phyloP scores from a whole-genome alignment of 2,888 invertebrate species.

The Myathropa florea region DNA sequence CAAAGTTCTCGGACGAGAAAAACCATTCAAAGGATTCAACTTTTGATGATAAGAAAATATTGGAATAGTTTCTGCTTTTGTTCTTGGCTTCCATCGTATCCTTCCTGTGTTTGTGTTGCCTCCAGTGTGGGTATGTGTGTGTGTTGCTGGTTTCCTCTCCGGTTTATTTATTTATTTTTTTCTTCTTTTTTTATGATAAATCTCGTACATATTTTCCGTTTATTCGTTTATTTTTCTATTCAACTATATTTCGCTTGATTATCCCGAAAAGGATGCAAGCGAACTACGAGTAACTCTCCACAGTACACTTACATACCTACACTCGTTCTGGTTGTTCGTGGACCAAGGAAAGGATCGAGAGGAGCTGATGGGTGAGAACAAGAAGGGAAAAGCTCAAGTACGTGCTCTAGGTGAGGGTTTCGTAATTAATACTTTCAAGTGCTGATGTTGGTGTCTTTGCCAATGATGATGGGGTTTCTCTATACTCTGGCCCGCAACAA shows the following conservation, averaged over 20 bases:
- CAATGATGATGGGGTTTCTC: conserved; percentile 30
- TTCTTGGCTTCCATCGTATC: conserved; percentile 48
- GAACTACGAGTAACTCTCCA: conserved; percentile 4
- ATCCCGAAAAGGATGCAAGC: conserved; percentile 47
- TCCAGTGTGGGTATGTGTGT: neutral
- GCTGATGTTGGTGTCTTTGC: conserved; percentile 42
- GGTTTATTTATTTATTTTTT: too few relatives aligned
- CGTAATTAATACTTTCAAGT: conserved; percentile 66
- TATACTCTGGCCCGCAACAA: neutral
- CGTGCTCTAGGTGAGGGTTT: conserved; percentile 65
- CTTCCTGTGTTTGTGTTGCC: conserved; percentile 52
- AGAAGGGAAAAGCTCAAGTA: conserved; percentile 55
- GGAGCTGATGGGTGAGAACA: neutral
- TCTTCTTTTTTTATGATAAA: conserved; percentile 33
- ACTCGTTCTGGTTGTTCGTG: too few relatives aligned
- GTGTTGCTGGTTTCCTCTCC: neutral
- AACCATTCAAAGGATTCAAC: conserved; percentile 60
- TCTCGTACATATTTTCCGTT: conserved; percentile 48
- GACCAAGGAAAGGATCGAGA: neutral
- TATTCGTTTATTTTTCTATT: conserved; percentile 34
- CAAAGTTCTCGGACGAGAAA: conserved; percentile 46
- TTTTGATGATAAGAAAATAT: conserved; percentile 68
- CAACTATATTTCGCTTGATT: conserved; percentile 45
- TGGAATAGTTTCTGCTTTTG: conserved; percentile 62
- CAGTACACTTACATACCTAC: too few relatives aligned